Conservation (phyloP, 2,797 vertebrate species). For the Sarcophilus harrisii region DNA sequence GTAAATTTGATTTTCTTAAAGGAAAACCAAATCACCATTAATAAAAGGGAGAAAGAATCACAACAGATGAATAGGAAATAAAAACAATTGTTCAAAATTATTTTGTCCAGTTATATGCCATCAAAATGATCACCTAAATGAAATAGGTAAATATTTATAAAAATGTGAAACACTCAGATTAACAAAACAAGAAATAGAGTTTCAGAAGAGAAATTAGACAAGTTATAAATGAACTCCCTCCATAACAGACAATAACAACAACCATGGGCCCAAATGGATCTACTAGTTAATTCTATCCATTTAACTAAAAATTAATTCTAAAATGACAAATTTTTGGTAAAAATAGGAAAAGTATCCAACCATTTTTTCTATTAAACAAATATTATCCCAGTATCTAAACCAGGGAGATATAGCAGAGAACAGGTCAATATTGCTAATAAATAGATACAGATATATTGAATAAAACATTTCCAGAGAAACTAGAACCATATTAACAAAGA, state of each 20-base stretch:
- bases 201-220: not conserved
- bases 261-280: not conserved
- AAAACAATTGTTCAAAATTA: not conserved
- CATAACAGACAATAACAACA: not conserved
- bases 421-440: not conserved
- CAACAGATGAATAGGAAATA: not conserved
- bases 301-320: not conserved
- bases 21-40: not conserved
- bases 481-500: not conserved
- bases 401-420: not conserved
- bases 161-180: not conserved
- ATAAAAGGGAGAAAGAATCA: not conserved
- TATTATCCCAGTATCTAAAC: not conserved
- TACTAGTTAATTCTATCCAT: not conserved
- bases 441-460: not conserved
- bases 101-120: not conserved
- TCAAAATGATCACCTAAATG: not conserved
- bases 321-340: not conserved
- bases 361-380: not conserved
- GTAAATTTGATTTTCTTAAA: not conserved
- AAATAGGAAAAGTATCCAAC: not conserved
- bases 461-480: not conserved
- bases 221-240: not conserved
- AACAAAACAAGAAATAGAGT: not conserved
- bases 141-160: not conserved